Evolutionary conservation across 2,113 vertebrate genomes (phyloP).

Genomic region (Progne subis): DNA sequence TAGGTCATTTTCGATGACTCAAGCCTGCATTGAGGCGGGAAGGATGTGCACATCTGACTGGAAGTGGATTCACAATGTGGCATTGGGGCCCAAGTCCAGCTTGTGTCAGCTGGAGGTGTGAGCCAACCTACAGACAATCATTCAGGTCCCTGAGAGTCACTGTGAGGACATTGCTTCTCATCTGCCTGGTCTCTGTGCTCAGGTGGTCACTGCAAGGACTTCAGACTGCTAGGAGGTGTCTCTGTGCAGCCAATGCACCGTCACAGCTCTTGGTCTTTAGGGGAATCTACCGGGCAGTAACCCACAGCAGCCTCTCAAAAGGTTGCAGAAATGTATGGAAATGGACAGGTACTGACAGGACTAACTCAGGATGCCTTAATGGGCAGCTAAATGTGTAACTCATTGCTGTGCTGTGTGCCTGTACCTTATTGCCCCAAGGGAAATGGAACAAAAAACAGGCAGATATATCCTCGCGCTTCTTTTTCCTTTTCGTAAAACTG

Average conservation of each 20-base stretch:
- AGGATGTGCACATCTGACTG: background rate
- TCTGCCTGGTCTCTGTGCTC: background rate
- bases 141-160: background rate
- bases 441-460: background rate
- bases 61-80: rapidly evolving
- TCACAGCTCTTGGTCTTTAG: background rate
- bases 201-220: background rate
- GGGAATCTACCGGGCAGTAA: background rate
- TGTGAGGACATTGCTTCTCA: background rate
- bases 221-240: background rate
- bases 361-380: background rate
- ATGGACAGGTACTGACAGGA: background rate
- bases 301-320: background rate
- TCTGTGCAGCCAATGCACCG: background rate
- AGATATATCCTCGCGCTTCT: rapidly evolving
- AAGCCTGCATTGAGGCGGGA: background rate
- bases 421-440: rapidly evolving
- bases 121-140: background rate
- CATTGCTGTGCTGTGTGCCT: rapidly evolving
- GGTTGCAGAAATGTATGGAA: background rate
- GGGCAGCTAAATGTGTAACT: background rate
- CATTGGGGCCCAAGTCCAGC: rapidly evolving
- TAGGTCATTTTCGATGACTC: background rate
- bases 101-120: background rate
- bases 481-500: background rate